phyloP scores from a whole-genome alignment of 2,113 vertebrate genomes.

The Phocoena phocoena region DNA sequence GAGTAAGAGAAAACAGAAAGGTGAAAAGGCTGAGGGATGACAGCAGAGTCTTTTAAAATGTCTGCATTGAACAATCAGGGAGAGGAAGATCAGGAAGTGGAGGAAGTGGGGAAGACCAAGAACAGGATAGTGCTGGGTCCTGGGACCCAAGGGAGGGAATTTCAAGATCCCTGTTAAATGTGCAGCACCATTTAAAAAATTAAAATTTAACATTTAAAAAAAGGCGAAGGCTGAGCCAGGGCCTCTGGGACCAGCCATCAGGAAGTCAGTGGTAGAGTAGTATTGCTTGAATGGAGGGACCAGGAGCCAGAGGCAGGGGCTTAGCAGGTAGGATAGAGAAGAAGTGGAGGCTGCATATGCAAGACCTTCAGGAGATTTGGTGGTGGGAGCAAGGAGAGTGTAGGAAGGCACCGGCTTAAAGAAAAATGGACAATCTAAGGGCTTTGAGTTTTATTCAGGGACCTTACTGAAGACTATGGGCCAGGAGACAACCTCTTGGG shows the following conservation, averaged over 20 bases:
- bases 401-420: background rate
- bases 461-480: background rate
- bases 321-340: background rate
- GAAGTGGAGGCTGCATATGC: background rate
- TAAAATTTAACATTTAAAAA: background rate
- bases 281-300: background rate
- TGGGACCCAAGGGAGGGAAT: background rate
- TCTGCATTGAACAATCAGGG: background rate
- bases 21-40: background rate
- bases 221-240: background rate
- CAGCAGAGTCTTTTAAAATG: background rate
- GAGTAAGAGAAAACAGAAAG: background rate
- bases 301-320: background rate
- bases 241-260: background rate
- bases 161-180: background rate
- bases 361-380: background rate
- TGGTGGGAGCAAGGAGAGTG: background rate
- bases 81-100: background rate
- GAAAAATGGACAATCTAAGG: background rate
- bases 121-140: background rate
- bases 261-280: background rate
- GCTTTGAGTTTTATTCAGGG: background rate
- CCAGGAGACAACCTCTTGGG: background rate
- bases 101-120: background rate
- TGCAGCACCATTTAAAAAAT: background rate